A percentile compares a stretch with the other conserved stretches of the same genome.
These are phyloP conservation scores for Pangasius krempfi DNA, from an alignment of 2,797 vertebrate genomes.

Conservation along the genomic window DNA sequence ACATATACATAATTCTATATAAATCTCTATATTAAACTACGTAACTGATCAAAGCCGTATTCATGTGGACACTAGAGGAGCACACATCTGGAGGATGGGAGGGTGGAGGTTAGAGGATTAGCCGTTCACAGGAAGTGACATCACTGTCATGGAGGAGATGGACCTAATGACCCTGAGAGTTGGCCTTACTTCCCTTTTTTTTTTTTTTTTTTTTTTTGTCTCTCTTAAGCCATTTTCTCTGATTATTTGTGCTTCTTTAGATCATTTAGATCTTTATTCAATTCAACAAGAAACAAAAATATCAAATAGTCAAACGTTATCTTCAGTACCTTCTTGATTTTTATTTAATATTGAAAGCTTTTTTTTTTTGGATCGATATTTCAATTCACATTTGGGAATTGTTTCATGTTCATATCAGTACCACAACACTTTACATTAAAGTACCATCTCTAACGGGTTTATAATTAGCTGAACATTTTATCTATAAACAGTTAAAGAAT, in stretches of 20 bases:
- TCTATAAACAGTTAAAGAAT: constrained; percentile 19
- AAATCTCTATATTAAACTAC: constrained; percentile 61
- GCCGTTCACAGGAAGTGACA: constrained; percentile 62
- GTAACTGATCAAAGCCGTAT: constrained; percentile 82
- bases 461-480: constrained; percentile 24
- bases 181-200: constrained; percentile 17
- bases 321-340: not conserved
- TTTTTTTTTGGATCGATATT: constrained; percentile 15
- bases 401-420: constrained; percentile 41
- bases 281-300: not conserved
- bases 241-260: constrained; percentile 25
- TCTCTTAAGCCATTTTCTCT: constrained; percentile 19
- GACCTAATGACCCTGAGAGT: constrained; percentile 32
- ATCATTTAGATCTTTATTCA: constrained; percentile 8
- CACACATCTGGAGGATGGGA: constrained; percentile 59
- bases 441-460: constrained; percentile 47
- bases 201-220: constrained; percentile 15
- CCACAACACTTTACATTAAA: constrained; percentile 56
- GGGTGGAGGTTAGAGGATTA: not conserved
- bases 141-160: constrained; percentile 44
- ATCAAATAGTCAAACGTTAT: not conserved
- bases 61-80: constrained; percentile 70
- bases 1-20: constrained; percentile 73
- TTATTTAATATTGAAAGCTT: constrained; percentile 26
- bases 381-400: constrained; percentile 29